Conservation (phyloP, 1,140 invertebrate genomes). For the Heliconius eleuchia region DNA sequence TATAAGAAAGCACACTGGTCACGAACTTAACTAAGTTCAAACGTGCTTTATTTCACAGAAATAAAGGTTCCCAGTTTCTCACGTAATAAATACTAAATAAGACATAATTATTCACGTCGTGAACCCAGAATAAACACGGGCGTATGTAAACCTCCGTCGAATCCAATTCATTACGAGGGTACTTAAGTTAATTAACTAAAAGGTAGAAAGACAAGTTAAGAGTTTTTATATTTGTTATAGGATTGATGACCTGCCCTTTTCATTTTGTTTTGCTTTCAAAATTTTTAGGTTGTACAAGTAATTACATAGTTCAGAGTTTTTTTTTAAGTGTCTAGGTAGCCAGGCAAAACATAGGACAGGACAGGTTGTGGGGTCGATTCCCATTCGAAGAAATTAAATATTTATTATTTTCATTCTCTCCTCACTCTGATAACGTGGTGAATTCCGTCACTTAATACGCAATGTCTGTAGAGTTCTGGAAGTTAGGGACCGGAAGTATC, state of each 20-base stretch:
- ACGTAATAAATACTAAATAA: conserved; percentile 12
- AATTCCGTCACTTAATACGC: too few relatives aligned
- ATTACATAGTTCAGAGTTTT: too few relatives aligned
- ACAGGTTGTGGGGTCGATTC: too few relatives aligned
- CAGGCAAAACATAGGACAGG: too few relatives aligned
- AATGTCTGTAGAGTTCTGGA: too few relatives aligned
- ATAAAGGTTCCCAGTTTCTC: neutral
- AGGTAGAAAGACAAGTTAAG: conserved; percentile 28
- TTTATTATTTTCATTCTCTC: too few relatives aligned
- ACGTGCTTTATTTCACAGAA: conserved; percentile 7
- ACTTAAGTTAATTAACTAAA: conserved; percentile 42
- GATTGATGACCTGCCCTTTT: neutral
- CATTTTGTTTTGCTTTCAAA: neutral
- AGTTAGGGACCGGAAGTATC: too few relatives aligned
- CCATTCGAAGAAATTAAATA: too few relatives aligned
- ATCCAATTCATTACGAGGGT: conserved; percentile 35
- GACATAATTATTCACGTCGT: conserved; percentile 7
- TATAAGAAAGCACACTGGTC: neutral
- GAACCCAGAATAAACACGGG: conserved; percentile 7
- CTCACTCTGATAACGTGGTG: too few relatives aligned
- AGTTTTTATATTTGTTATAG: neutral
- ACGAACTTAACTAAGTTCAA: neutral
- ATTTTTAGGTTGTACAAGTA: too few relatives aligned
- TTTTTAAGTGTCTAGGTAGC: too few relatives aligned
- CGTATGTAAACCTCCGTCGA: conserved; percentile 8